Percentiles rank a stretch among this genome's conserved stretches.
phyloP scores from a whole-genome alignment of 2,888 invertebrate species.

The Stenodera caucasica region DNA sequence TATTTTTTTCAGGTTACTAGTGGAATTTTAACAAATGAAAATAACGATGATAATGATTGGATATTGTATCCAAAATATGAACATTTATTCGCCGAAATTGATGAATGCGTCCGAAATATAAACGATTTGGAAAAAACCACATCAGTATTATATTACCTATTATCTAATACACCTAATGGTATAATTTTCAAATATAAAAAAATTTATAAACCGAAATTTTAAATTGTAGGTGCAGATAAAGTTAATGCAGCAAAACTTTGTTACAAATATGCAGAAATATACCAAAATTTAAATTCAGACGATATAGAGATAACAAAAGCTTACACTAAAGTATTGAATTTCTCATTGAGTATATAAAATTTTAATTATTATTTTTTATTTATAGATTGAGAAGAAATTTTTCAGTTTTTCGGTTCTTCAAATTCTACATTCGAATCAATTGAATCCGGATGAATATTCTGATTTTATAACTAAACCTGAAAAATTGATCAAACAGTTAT shows the following conservation, averaged over 20 bases:
- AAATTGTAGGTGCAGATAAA: slow-evolving; percentile 56
- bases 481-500: slow-evolving; percentile 56
- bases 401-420: slow-evolving; percentile 55
- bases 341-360: not conserved
- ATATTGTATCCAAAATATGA: slow-evolving; percentile 46
- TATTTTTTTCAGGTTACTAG: slow-evolving; percentile 30
- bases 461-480: slow-evolving; percentile 52
- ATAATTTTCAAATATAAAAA: not conserved
- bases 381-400: slow-evolving; percentile 57
- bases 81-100: slow-evolving; percentile 50
- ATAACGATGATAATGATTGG: slow-evolving; percentile 44
- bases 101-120: slow-evolving; percentile 51
- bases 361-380: slow-evolving; percentile 27
- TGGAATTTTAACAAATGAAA: slow-evolving; percentile 29
- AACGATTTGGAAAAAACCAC: slow-evolving; percentile 50
- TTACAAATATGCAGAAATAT: slow-evolving; percentile 54
- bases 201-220: not conserved
- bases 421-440: slow-evolving; percentile 55
- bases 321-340: slow-evolving; percentile 36
- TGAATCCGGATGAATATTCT: slow-evolving; percentile 55
- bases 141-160: slow-evolving; percentile 47
- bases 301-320: slow-evolving; percentile 37
- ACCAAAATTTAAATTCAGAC: slow-evolving; percentile 40
- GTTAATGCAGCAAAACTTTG: slow-evolving; percentile 57
- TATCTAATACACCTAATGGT: slow-evolving; percentile 48